Base-by-base conservation (phyloP, 37 sponge, comb jelly and placozoan genomes). In the Ianthella basta region DNA sequence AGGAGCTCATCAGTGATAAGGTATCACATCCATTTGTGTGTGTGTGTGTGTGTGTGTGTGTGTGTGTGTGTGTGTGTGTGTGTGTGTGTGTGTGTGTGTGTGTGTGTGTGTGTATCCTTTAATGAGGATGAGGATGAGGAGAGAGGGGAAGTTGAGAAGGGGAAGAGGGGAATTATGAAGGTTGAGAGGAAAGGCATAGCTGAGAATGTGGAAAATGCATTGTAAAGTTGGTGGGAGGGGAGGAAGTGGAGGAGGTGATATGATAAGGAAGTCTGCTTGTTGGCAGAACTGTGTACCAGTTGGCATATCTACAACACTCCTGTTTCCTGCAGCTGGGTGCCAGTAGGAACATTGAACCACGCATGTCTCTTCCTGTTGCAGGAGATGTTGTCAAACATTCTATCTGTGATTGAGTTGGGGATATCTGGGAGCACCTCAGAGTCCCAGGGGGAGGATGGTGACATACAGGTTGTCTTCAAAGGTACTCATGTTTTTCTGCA, bases 371-470 rank as follows among this genome's bases (percentile, higher is more conserved):
- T n/a, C 24, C 24, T 61, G 29, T 29, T 57, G 4, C 77, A 96
- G 97, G 80, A 79, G 1, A 56, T 59, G 70, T 56, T 96, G 74
- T 25, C 59, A 0, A 29, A 50, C 38, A 75, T 97, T 27, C 61
- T 97, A 85, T 69, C 74, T 20, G 95, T 94, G 44, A 72, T 90
- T 21, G 97, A 97, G 59, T 82, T 94, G 20, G 95, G 97, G 0
- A 77, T 97, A 34, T 87, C 95, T 40, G 97, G 97, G 0, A 38
- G 83, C 27, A 73, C 81, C 30, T 90, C 96, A 8, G 41, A 87
- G 25, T 39, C 37, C 25, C 16, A 39, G 20, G 40, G 40, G 23
- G 24, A 30, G 16, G 78, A 75, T 50, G 54, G 78, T 14, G 40
- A 13, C 44, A 50, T 5, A 50, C 23, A 30, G 78, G 44, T 50